These are phyloP conservation scores for Ommatoiulus sabulosus DNA, from an alignment of 2,888 invertebrate species.

Conservation along the genomic window DNA sequence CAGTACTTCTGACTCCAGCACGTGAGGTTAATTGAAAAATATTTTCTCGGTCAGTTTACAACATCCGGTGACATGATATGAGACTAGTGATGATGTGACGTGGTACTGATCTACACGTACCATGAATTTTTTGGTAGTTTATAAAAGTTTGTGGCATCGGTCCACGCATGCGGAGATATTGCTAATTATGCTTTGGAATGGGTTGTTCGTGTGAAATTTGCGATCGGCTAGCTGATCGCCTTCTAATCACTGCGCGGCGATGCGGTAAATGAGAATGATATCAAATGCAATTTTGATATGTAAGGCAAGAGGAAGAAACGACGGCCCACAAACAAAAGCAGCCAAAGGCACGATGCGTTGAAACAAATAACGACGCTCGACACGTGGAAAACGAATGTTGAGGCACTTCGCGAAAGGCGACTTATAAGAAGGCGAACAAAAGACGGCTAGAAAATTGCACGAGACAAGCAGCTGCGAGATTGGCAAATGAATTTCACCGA, in stretches of 20 bases:
- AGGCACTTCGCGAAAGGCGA: slow-evolving; percentile 19
- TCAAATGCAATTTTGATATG: background rate
- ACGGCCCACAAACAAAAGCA: slow-evolving; percentile 1
- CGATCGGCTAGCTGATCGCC: background rate
- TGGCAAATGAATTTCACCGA: background rate
- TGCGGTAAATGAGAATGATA: background rate
- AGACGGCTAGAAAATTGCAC: background rate
- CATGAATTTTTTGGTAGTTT: background rate
- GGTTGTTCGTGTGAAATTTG: background rate
- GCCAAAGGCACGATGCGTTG: slow-evolving; percentile 20
- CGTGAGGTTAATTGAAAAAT: too few relatives aligned
- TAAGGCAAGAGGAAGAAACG: background rate
- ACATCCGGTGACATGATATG: too few relatives aligned
- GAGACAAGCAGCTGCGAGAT: background rate
- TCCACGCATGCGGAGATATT: background rate
- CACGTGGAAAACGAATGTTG: background rate
- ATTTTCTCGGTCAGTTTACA: too few relatives aligned
- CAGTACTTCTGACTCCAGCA: too few relatives aligned
- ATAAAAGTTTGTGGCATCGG: background rate
- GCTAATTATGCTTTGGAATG: background rate
- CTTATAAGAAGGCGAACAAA: slow-evolving; percentile 28
- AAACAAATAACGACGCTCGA: background rate
- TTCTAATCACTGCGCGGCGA: too few relatives aligned
- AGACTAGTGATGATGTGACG: too few relatives aligned
- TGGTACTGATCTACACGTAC: background rate